Conservation (phyloP, 2,888 invertebrate species). For the Heliconius charithonia region DNA sequence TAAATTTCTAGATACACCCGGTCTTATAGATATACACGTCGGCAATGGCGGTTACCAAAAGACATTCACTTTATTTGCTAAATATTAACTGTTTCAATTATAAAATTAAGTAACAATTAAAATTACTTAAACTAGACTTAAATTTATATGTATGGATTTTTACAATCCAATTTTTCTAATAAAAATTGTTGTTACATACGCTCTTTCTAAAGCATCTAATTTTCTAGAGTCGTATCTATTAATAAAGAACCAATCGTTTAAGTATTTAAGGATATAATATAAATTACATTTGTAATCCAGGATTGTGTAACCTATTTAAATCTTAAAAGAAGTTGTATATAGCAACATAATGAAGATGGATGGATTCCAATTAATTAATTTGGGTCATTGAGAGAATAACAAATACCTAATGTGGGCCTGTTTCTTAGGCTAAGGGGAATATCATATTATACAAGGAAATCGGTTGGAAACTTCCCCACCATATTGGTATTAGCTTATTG, state of each 20-base stretch:
- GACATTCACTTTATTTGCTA: too few relatives aligned
- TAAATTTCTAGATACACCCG: too few relatives aligned
- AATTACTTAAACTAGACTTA: too few relatives aligned
- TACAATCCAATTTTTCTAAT: not conserved
- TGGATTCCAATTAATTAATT: conserved; percentile 40
- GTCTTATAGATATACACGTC: too few relatives aligned
- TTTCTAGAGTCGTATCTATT: not conserved
- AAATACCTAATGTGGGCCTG: not conserved
- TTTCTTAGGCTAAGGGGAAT: not conserved
- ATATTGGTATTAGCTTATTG: not conserved
- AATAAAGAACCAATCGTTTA: not conserved
- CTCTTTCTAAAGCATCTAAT: not conserved
- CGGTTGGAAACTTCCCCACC: not conserved
- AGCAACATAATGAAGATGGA: conserved; percentile 43
- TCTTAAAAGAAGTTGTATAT: conserved; percentile 32
- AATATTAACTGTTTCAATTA: too few relatives aligned
- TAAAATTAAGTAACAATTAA: too few relatives aligned
- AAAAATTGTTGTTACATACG: not conserved
- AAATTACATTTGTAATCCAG: conserved; percentile 28
- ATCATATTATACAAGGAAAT: conserved; percentile 14
- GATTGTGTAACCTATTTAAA: conserved; percentile 32
- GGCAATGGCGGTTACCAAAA: too few relatives aligned
- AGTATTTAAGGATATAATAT: conserved; percentile 15
- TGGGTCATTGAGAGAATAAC: conserved; percentile 6
- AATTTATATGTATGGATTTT: too few relatives aligned